Conservation (phyloP, 2,888 invertebrate genomes). For the Auanema sp. region DNA sequence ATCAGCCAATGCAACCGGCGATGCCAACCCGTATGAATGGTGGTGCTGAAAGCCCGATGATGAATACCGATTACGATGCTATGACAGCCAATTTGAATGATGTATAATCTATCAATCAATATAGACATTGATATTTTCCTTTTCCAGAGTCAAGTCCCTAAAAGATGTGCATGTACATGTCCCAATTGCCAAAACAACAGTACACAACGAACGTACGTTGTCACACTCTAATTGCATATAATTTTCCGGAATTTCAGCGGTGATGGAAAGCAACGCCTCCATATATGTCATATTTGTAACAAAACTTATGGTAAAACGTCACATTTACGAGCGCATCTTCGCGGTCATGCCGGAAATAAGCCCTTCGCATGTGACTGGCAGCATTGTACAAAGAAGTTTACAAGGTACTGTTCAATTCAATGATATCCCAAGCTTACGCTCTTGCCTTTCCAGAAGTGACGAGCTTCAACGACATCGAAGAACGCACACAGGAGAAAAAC, state of each 20-base stretch:
- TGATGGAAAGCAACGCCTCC: slow-evolving; percentile 52
- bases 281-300: slow-evolving; percentile 60
- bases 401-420: slow-evolving; percentile 33
- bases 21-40: slow-evolving; percentile 23
- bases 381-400: slow-evolving; percentile 59
- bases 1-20: slow-evolving; percentile 12
- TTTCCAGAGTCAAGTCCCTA: slow-evolving; percentile 41
- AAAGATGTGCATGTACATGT: slow-evolving; percentile 90
- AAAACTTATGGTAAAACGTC: slow-evolving; percentile 58
- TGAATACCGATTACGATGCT: slow-evolving; percentile 17
- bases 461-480: slow-evolving; percentile 61
- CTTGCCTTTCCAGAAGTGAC: slow-evolving; percentile 46
- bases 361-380: slow-evolving; percentile 62
- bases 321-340: slow-evolving; percentile 35
- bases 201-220: slow-evolving; percentile 32
- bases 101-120: slow-evolving; percentile 11
- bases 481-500: slow-evolving; percentile 63
- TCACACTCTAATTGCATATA: neutral
- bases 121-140: neutral
- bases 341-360: slow-evolving; percentile 58
- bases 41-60: slow-evolving; percentile 19
- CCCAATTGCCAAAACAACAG: slow-evolving; percentile 77
- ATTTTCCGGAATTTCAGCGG: slow-evolving; percentile 28
- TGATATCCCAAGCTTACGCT: neutral
- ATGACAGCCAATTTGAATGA: slow-evolving; percentile 19